Evolutionary conservation across 2,888 invertebrate species (phyloP).

Genomic region (Dastarcus helophoroides): DNA sequence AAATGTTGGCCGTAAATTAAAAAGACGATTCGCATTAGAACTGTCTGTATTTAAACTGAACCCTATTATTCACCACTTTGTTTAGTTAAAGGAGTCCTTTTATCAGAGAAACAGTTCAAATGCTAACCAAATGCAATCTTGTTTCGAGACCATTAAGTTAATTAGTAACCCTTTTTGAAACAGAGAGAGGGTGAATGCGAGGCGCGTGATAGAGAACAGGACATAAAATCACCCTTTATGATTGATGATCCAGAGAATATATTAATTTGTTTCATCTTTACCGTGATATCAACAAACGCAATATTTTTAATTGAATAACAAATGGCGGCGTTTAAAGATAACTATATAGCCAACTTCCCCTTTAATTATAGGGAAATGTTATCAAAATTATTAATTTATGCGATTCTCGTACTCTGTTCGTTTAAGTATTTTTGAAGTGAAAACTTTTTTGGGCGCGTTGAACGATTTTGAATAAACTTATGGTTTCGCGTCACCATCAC

Average conservation of each 20-base stretch:
- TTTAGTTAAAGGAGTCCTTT: constrained; percentile 37
- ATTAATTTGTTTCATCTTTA: constrained; percentile 19
- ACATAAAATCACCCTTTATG: constrained; percentile 15
- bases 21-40: no score
- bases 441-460: no score
- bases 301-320: constrained; percentile 2
- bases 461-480: no score
- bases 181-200: constrained; percentile 13
- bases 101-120: constrained; percentile 37
- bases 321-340: no score
- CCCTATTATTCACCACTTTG: constrained; percentile 27
- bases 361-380: no score
- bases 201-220: constrained; percentile 8
- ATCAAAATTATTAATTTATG: no score
- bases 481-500: no score
- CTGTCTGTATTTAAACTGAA: no score
- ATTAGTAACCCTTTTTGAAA: constrained; percentile 35
- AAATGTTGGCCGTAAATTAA: no score
- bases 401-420: no score
- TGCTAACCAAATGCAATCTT: constrained; percentile 39
- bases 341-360: no score
- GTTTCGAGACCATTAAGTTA: constrained; percentile 40
- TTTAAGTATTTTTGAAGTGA: no score
- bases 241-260: constrained; percentile 19
- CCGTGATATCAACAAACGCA: not conserved